A percentile compares a stretch with the other conserved stretches of the same genome.
Conservation (phyloP, 2,113 vertebrate species). For the Lycaon pictus region DNA sequence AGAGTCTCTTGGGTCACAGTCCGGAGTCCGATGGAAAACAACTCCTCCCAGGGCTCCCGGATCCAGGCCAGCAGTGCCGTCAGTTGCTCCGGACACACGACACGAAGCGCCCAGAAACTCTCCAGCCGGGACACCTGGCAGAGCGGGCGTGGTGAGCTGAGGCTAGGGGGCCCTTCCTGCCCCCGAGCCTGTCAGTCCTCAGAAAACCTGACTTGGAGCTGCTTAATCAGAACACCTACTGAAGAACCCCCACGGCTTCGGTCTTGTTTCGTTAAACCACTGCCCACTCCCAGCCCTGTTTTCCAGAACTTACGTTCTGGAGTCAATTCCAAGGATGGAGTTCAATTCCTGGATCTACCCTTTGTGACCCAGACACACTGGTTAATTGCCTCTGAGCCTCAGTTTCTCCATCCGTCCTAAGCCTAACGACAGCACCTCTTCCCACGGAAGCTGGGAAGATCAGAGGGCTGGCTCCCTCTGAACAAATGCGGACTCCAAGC, state of each 20-base stretch:
- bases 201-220: background rate
- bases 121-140: slow-evolving; percentile 88
- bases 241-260: background rate
- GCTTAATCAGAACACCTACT: background rate
- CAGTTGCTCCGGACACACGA: slow-evolving; percentile 87
- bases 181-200: background rate
- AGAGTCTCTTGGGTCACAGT: slow-evolving; percentile 72
- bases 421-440: background rate
- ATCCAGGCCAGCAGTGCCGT: slow-evolving; percentile 91
- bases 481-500: background rate
- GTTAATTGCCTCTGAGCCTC: background rate
- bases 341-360: background rate
- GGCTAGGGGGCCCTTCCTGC: background rate
- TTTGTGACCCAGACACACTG: background rate
- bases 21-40: slow-evolving; percentile 92
- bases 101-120: slow-evolving; percentile 90
- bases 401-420: background rate
- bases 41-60: slow-evolving; percentile 91
- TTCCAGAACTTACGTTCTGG: background rate
- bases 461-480: too few species aligned
- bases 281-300: background rate
- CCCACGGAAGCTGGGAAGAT: background rate
- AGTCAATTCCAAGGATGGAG: background rate
- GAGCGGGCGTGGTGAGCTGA: background rate
- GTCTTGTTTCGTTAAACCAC: background rate